These are phyloP conservation scores for Pammene fasciana DNA, from an alignment of 2,888 invertebrate species.

Conservation along the genomic window DNA sequence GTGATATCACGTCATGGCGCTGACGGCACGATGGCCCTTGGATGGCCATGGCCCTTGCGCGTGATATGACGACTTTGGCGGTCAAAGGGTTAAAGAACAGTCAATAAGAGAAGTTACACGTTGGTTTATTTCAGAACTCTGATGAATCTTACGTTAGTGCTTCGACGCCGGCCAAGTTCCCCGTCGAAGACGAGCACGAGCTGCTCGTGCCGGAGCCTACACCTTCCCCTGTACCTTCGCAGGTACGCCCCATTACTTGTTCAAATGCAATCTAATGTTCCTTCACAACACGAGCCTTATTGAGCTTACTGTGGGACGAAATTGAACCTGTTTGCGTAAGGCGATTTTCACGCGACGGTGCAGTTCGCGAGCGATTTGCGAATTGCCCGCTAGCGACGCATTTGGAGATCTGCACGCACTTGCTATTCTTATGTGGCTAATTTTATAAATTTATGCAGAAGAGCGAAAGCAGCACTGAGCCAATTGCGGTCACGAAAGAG, in stretches of 20 bases:
- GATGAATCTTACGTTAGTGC: constrained; percentile 79
- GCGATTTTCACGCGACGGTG: too few relatives aligned
- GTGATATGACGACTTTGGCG: too few relatives aligned
- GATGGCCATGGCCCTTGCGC: too few relatives aligned
- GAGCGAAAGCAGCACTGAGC: constrained; percentile 69
- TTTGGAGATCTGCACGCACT: too few relatives aligned
- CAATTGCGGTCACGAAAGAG: constrained; percentile 51
- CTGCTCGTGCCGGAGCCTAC: constrained; percentile 63
- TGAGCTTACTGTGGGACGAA: too few relatives aligned
- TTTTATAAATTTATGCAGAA: constrained; percentile 52
- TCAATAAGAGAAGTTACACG: background rate
- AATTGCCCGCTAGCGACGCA: too few relatives aligned
- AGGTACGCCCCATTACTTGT: constrained; percentile 53
- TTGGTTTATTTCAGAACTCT: constrained; percentile 60
- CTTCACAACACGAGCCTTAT: too few relatives aligned
- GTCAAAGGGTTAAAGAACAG: too few relatives aligned
- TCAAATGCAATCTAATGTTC: background rate
- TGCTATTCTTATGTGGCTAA: background rate
- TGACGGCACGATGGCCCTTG: too few relatives aligned
- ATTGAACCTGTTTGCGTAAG: too few relatives aligned
- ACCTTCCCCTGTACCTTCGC: constrained; percentile 76
- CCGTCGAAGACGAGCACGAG: constrained; percentile 76
- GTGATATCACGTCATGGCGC: too few relatives aligned
- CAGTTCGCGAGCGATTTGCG: too few relatives aligned
- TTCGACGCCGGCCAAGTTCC: constrained; percentile 77